A percentile compares a stretch with the other conserved stretches of the same genome.
phyloP scores from a whole-genome alignment of 2,797 vertebrate species.

The Austrolebias charrua region DNA sequence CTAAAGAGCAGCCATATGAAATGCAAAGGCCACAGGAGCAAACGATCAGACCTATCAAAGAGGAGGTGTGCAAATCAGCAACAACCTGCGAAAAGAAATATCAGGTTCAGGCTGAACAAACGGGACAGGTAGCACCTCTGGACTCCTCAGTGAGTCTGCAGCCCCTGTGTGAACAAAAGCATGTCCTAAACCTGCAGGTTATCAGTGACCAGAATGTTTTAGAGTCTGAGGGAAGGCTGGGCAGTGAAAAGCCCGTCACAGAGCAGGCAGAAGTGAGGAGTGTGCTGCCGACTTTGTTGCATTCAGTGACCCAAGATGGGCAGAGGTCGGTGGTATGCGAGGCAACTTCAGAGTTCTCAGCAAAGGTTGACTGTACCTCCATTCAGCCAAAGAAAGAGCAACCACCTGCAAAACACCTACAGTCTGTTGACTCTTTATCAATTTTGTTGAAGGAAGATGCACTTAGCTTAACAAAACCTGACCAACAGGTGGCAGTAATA shows the following conservation, averaged over 20 bases:
- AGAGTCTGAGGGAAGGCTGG: constrained; percentile 71
- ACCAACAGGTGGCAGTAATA: constrained; percentile 65
- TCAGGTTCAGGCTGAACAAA: constrained; percentile 65
- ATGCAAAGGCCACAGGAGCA: constrained; percentile 57
- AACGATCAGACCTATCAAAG: constrained; percentile 59
- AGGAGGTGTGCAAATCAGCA: constrained; percentile 64
- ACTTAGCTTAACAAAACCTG: constrained; percentile 60
- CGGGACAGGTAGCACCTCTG: constrained; percentile 45
- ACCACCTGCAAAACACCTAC: constrained; percentile 63
- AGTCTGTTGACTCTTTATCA: constrained; percentile 53
- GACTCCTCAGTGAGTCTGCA: constrained; percentile 49
- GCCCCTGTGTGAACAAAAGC: constrained; percentile 60
- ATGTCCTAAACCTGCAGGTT: constrained; percentile 72
- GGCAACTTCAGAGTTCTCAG: constrained; percentile 56
- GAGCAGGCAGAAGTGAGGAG: constrained; percentile 61
- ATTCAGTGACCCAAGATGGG: constrained; percentile 69
- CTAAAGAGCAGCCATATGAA: constrained; percentile 68
- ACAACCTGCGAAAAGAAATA: constrained; percentile 73
- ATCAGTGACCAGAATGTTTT: constrained; percentile 70
- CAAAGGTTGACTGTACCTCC: constrained; percentile 21
- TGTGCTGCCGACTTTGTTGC: constrained; percentile 64
- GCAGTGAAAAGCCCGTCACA: constrained; percentile 49
- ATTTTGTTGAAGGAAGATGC: constrained; percentile 79
- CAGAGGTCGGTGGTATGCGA: constrained; percentile 68
- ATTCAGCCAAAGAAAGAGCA: constrained; percentile 64